Conservation (phyloP, 2,797 vertebrate genomes). For the Erpetoichthys calabaricus region DNA sequence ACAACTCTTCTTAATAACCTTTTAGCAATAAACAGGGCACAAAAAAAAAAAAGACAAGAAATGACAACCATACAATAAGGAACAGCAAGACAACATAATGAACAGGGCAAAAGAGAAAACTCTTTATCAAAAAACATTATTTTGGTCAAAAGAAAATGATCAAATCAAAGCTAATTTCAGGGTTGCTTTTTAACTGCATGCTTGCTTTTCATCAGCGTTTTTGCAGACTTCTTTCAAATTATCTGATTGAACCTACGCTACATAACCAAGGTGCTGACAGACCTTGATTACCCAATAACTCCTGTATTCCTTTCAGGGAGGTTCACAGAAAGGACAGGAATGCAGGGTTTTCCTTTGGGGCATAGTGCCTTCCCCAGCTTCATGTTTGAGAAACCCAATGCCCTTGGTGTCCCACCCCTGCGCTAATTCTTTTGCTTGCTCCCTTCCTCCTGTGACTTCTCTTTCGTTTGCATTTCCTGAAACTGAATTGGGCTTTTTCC, state of each 20-base stretch:
- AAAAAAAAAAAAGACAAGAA: constrained; percentile 11
- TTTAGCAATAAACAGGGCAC: constrained; percentile 16
- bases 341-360: constrained; percentile 77
- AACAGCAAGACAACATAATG: constrained; percentile 42
- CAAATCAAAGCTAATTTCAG: constrained; percentile 69
- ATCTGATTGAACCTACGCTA: constrained; percentile 71
- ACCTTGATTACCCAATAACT: constrained; percentile 94
- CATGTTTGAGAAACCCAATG: constrained; percentile 56
- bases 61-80: neutral
- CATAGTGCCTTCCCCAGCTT: constrained; percentile 46
- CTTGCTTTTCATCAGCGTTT: constrained; percentile 79
- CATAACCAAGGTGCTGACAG: constrained; percentile 83
- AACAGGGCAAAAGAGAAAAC: constrained; percentile 59
- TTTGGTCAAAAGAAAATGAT: constrained; percentile 65
- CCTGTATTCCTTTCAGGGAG: constrained; percentile 86
- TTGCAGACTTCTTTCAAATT: constrained; percentile 81
- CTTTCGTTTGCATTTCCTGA: constrained; percentile 36
- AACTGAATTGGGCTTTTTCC: constrained; percentile 38
- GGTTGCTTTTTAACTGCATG: constrained; percentile 56
- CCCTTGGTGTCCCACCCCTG: constrained; percentile 26
- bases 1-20: constrained; percentile 27
- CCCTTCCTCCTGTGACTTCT: constrained; percentile 7
- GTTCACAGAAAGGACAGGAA: constrained; percentile 92
- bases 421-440: constrained; percentile 12
- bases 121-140: constrained; percentile 63